These are phyloP conservation scores for Latrodectus geometricus DNA, from an alignment of 1,140 invertebrate genomes.

Conservation along the genomic window DNA sequence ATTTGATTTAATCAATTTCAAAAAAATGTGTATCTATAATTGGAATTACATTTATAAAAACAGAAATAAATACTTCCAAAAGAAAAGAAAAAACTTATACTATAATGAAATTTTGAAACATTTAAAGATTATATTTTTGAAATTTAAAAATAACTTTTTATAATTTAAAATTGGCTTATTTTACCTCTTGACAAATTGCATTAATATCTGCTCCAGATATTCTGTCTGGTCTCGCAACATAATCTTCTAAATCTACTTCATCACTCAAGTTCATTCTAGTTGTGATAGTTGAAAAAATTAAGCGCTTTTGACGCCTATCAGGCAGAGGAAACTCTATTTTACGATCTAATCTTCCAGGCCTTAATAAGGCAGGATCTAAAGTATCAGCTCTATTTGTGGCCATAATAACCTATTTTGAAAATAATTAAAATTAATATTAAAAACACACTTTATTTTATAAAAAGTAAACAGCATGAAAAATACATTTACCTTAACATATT, in stretches of 20 bases:
- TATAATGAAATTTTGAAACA: no score
- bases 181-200: constrained; percentile 98
- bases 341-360: constrained; percentile 96
- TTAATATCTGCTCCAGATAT: constrained; percentile 99
- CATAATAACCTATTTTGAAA: constrained; percentile 91
- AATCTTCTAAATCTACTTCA: constrained; percentile 99
- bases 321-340: constrained; percentile 99
- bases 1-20: no score
- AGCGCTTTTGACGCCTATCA: constrained; percentile 95
- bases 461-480: no score
- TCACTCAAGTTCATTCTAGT: constrained; percentile 99
- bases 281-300: constrained; percentile 98
- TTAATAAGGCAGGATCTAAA: constrained; percentile 94
- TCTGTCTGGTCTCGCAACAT: constrained; percentile 96
- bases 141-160: no score
- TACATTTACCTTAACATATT: not conserved
- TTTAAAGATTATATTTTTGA: no score
- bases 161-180: no score
- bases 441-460: not conserved
- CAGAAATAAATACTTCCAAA: no score
- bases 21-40: no score
- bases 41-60: no score
- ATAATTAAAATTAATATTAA: not conserved
- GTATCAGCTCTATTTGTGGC: constrained; percentile 99
- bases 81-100: no score